Conservation (phyloP, 1,140 invertebrate genomes). For the Euura lappo region DNA sequence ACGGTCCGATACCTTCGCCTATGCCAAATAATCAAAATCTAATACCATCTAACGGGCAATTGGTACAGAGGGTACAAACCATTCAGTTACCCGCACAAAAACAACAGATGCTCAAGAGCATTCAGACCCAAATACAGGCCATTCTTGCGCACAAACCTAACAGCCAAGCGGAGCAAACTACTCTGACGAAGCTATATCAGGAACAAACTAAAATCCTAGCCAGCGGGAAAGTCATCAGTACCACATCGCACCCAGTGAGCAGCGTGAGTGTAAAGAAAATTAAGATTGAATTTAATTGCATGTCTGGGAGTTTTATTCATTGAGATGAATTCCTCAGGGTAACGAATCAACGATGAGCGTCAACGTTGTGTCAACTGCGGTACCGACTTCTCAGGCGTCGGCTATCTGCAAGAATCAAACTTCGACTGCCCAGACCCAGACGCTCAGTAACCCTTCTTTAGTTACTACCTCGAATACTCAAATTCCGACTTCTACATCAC, state of each 20-base stretch:
- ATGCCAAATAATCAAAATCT: constrained; percentile 41
- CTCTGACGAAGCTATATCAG: constrained; percentile 59
- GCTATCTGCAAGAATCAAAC: constrained; percentile 52
- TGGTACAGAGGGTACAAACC: constrained; percentile 50
- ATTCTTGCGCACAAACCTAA: constrained; percentile 54
- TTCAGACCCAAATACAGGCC: constrained; percentile 62
- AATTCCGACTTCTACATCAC: constrained; percentile 41
- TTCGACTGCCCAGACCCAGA: constrained; percentile 54
- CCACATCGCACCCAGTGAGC: constrained; percentile 42
- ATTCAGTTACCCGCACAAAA: constrained; percentile 54
- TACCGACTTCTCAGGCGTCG: constrained; percentile 41
- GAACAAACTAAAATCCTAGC: constrained; percentile 64
- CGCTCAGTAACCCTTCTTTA: constrained; percentile 36
- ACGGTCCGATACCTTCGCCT: constrained; percentile 37
- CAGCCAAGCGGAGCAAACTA: constrained; percentile 53
- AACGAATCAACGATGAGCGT: constrained; percentile 41
- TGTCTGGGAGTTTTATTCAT: neutral
- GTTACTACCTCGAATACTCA: constrained; percentile 38
- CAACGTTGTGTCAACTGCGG: constrained; percentile 40
- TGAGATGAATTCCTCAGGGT: constrained; percentile 31
- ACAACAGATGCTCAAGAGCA: constrained; percentile 50
- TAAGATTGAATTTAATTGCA: neutral
- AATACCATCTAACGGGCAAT: constrained; percentile 45
- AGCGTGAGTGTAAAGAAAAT: constrained; percentile 38
- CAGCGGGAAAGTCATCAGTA: constrained; percentile 61